Conservation (phyloP, 92 coral and sea anemone genomes). For the Blastomussa wellsi region DNA sequence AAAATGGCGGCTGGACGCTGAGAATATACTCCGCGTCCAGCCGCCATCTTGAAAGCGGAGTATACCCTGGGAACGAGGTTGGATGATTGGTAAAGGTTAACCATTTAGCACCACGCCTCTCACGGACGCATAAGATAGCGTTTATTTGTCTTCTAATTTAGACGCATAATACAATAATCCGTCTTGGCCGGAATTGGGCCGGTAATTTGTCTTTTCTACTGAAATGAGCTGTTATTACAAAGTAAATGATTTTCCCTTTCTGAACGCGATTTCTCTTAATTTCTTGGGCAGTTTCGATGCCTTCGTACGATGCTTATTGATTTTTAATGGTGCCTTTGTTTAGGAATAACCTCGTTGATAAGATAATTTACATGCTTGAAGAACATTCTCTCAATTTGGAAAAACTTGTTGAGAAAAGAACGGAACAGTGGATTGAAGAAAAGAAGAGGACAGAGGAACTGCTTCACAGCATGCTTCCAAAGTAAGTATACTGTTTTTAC, state of each 20-base stretch:
- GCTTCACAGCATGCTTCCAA: constrained; percentile 90
- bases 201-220: too few relatives aligned
- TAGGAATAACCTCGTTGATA: constrained; percentile 86
- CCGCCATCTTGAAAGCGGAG: too few relatives aligned
- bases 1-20: too few relatives aligned
- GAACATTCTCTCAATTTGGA: constrained; percentile 85
- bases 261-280: background rate
- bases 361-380: constrained; percentile 82
- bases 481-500: constrained; percentile 52
- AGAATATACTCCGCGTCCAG: too few relatives aligned
- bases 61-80: too few relatives aligned
- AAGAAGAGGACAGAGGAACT: constrained; percentile 90
- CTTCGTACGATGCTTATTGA: background rate
- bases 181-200: too few relatives aligned
- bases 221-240: too few relatives aligned
- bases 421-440: constrained; percentile 91
- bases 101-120: too few relatives aligned
- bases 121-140: too few relatives aligned
- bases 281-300: background rate
- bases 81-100: too few relatives aligned
- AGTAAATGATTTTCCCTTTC: background rate
- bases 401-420: constrained; percentile 78
- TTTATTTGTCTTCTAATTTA: too few relatives aligned
- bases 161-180: too few relatives aligned
- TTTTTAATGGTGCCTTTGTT: background rate